phyloP scores from a whole-genome alignment of 2,113 vertebrate species.

The Oryzias javanicus region DNA sequence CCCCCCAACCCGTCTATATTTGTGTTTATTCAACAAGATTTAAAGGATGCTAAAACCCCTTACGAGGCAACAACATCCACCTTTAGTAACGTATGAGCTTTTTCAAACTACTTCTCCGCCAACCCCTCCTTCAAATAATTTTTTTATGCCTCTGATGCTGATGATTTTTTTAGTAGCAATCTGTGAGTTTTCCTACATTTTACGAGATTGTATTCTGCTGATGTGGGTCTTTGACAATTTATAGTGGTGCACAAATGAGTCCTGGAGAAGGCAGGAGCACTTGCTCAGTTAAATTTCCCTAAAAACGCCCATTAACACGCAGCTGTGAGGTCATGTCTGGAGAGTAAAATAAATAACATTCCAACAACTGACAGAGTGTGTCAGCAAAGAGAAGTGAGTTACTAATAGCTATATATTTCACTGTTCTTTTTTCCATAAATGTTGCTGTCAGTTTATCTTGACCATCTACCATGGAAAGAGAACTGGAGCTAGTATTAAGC shows the following conservation, averaged over 20 bases:
- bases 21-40: slow-evolving; percentile 16
- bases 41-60: not conserved
- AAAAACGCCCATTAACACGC: slow-evolving; percentile 26
- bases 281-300: slow-evolving; percentile 6
- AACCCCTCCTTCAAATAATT: slow-evolving; percentile 20
- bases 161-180: slow-evolving; percentile 59
- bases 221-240: slow-evolving; percentile 52
- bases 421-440: no score
- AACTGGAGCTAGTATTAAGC: no score
- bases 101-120: slow-evolving; percentile 24
- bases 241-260: slow-evolving; percentile 39
- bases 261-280: slow-evolving; percentile 23
- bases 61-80: not conserved
- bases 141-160: slow-evolving; percentile 53
- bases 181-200: slow-evolving; percentile 50
- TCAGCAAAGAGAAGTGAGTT: not conserved
- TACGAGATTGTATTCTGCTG: slow-evolving; percentile 56
- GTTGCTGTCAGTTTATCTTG: no score
- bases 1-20: slow-evolving; percentile 1
- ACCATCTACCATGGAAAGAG: no score
- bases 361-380: not conserved
- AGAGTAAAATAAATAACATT: not conserved
- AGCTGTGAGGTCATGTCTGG: not conserved
- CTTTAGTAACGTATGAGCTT: slow-evolving; percentile 18
- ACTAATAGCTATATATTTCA: no score